These are phyloP conservation scores for Pristionchus fissidentatus DNA, from an alignment of 2,888 invertebrate genomes.

Conservation along the genomic window DNA sequence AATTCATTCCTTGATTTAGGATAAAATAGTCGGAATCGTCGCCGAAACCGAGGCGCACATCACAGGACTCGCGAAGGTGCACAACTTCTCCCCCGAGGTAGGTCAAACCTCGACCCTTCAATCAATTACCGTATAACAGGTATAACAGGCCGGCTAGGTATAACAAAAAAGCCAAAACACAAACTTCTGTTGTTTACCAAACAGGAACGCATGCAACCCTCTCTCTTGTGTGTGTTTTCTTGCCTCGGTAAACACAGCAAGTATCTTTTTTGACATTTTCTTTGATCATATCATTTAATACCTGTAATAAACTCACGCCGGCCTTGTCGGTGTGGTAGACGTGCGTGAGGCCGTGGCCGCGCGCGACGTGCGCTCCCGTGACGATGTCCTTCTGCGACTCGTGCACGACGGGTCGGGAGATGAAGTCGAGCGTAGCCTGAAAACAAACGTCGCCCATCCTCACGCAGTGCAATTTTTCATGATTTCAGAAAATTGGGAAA, in stretches of 20 bases:
- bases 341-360: slow-evolving; percentile 55
- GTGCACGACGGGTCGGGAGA: slow-evolving; percentile 49
- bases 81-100: slow-evolving; percentile 42
- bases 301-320: slow-evolving; percentile 23
- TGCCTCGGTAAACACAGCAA: no score
- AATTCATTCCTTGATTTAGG: no score
- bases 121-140: no score
- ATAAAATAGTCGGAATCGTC: slow-evolving; percentile 28
- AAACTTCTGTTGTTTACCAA: no score
- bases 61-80: slow-evolving; percentile 12
- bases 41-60: slow-evolving; percentile 29
- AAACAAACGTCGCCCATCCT: background rate
- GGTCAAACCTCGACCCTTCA: no score
- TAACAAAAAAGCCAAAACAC: no score
- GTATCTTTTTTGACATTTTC: no score
- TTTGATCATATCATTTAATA: no score
- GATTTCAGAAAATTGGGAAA: slow-evolving; percentile 8
- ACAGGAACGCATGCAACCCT: no score
- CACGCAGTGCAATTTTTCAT: background rate
- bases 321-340: slow-evolving; percentile 30
- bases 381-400: slow-evolving; percentile 53
- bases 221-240: no score
- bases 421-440: slow-evolving; percentile 49
- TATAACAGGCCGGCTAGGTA: no score
- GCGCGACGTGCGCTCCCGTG: slow-evolving; percentile 54